These are phyloP conservation scores for Phyllotis vaccarum DNA, from an alignment of 2,797 vertebrate species.

Conservation along the genomic window DNA sequence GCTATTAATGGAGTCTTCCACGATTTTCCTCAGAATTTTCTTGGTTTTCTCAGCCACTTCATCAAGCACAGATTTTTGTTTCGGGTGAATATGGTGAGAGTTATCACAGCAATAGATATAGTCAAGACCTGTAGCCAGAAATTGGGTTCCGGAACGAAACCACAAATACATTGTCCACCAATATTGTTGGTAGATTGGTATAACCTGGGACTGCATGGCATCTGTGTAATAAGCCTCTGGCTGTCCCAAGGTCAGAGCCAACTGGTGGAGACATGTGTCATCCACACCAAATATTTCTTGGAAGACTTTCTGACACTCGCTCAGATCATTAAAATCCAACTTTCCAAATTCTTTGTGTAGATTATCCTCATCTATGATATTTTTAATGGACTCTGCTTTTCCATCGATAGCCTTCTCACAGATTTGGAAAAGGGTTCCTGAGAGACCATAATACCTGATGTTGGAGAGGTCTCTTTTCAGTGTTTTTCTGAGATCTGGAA, in stretches of 20 bases:
- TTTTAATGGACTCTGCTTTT: neutral
- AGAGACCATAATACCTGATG: neutral
- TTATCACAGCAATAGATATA: fast-evolving
- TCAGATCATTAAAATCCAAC: neutral
- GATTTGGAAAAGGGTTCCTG: neutral
- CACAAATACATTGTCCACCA: fast-evolving
- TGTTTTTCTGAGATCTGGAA: constrained; percentile 60
- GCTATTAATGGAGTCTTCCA: neutral
- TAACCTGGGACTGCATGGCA: neutral
- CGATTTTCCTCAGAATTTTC: neutral
- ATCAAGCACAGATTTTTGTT: neutral
- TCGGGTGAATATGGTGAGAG: fast-evolving
- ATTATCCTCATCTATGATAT: neutral
- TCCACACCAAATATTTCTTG: constrained; percentile 77
- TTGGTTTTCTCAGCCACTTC: neutral
- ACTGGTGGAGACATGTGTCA: constrained; percentile 68
- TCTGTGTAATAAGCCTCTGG: neutral
- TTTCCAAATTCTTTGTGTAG: fast-evolving
- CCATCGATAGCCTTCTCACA: neutral
- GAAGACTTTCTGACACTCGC: constrained; percentile 14
- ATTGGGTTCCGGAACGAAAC: fast-evolving
- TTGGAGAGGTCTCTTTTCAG: constrained; percentile 68
- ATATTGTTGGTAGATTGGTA: fast-evolving
- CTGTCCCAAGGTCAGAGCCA: constrained; percentile 60
- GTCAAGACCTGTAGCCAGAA: fast-evolving